Conservation (phyloP, 2,888 invertebrate genomes). For the Carcina quercana region DNA sequence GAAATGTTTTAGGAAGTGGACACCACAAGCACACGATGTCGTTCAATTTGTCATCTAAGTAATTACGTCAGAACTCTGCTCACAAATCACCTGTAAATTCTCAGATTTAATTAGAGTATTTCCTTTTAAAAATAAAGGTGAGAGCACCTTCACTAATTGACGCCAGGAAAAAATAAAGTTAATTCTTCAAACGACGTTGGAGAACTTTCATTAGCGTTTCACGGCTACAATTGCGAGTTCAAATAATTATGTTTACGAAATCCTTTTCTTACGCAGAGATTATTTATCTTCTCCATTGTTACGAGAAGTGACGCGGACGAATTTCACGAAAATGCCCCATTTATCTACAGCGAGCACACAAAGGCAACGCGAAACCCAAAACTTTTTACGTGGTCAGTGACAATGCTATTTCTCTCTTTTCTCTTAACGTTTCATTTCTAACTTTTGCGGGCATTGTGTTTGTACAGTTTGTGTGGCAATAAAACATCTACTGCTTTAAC, state of each 20-base stretch:
- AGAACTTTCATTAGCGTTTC: conserved; percentile 65
- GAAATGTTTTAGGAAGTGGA: no score
- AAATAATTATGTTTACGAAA: conserved; percentile 73
- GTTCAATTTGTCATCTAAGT: conserved; percentile 27
- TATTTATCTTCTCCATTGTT: conserved; percentile 71
- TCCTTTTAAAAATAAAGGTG: conserved; percentile 49
- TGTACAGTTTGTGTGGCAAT: conserved; percentile 27
- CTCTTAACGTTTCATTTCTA: conserved; percentile 62
- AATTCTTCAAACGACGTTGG: conserved; percentile 50
- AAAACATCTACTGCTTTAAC: conserved; percentile 29
- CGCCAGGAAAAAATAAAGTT: conserved; percentile 52
- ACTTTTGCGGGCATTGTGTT: conserved; percentile 50
- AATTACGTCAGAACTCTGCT: conserved; percentile 22
- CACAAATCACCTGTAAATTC: conserved; percentile 39
- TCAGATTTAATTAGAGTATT: conserved; percentile 59
- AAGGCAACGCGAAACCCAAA: conserved; percentile 67
- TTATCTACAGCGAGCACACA: conserved; percentile 65
- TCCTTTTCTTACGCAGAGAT: conserved; percentile 71
- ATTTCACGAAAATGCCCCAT: conserved; percentile 70
- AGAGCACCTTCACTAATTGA: conserved; percentile 38
- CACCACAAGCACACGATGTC: no score
- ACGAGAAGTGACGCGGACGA: conserved; percentile 68
- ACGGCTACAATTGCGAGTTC: conserved; percentile 68
- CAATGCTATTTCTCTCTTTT: conserved; percentile 63
- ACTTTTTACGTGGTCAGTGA: conserved; percentile 72